Evolutionary conservation across 2,113 vertebrate genomes (phyloP), one percentile per base, ranked within the genome.

Genomic region (Peromyscus californicus): DNA sequence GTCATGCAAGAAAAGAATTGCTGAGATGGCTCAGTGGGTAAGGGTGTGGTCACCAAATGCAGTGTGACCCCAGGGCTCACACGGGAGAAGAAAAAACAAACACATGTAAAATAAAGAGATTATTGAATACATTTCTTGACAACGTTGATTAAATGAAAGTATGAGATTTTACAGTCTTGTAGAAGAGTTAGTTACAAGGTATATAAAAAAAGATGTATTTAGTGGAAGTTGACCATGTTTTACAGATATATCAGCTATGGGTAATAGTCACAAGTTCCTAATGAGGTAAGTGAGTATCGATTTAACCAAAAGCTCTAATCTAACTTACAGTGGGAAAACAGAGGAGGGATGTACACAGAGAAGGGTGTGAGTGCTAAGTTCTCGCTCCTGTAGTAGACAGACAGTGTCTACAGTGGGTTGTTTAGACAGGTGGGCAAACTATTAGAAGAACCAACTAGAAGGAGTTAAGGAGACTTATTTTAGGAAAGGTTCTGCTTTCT

Each of bases 121-220:
- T 51, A 85, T 42, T 79, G 63, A 90, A 92, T 79, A 90, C 9
- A 88, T 82, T 61, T 69, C 67, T 31, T 89, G 59, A 57, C 67
- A 82, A 90, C 31, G 15, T 54, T 83, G 85, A 51, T 90, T 36
- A 96, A 79, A 29, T 89, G 63, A 88, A 90, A 75, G 19, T 54
- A 54, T 74, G 76, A 63, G 92, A 94, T 84, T 90, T 86, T 90
- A 72, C 82, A 72, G 39, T 83, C 89, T 48, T 93, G 0, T 51
- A 31, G 51, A 92, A 78, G 65, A 90, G 86, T 94, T 95, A 93
- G 76, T 63, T 96, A 33, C 12, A 85, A 69, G 6, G 9, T 76
- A 54, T 36, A n/a, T n/a, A n/a, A 36, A 63, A 91, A 95, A 61
- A 75, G 51, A 63, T 45, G 0, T 5, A 17, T 67, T 13, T 63